These are phyloP conservation scores for Tenthredo notha DNA, from an alignment of 2,888 invertebrate genomes.

Conservation along the genomic window DNA sequence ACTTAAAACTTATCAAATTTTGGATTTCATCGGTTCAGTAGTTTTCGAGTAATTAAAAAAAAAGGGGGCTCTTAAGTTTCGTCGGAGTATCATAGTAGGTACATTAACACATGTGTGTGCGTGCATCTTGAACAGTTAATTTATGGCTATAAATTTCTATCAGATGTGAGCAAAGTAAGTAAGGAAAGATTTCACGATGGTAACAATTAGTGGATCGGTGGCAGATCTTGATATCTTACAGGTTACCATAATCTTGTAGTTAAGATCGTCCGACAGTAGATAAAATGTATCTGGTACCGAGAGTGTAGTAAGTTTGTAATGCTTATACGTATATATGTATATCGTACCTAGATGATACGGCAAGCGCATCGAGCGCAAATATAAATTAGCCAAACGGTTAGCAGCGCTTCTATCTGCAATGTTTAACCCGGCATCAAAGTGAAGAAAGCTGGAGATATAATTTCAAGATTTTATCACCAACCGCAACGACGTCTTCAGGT, in stretches of 20 bases:
- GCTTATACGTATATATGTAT: background rate
- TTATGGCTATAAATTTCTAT: background rate
- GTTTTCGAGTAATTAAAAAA: background rate
- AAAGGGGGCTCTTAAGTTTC: background rate
- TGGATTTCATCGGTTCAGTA: background rate
- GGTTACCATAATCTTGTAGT: slow-evolving; percentile 32
- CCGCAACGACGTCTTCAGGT: slow-evolving; percentile 6
- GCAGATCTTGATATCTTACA: slow-evolving; percentile 35
- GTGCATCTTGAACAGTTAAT: background rate
- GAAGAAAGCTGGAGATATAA: slow-evolving; percentile 28
- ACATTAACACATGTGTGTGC: background rate
- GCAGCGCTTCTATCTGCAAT: background rate
- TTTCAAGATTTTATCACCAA: slow-evolving; percentile 12
- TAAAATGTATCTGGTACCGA: background rate
- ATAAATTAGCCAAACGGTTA: slow-evolving; percentile 26
- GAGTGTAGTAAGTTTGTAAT: background rate
- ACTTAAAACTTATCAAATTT: background rate
- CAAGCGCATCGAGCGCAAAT: slow-evolving; percentile 25
- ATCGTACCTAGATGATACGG: background rate
- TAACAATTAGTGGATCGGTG: slow-evolving; percentile 36
- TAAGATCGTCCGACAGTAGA: background rate
- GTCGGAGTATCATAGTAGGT: background rate
- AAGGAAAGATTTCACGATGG: slow-evolving; percentile 24
- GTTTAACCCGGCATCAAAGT: background rate
- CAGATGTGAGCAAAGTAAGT: no score